Conservation (phyloP, 2,888 invertebrate species). For the Scelioninae gen. 1 region DNA sequence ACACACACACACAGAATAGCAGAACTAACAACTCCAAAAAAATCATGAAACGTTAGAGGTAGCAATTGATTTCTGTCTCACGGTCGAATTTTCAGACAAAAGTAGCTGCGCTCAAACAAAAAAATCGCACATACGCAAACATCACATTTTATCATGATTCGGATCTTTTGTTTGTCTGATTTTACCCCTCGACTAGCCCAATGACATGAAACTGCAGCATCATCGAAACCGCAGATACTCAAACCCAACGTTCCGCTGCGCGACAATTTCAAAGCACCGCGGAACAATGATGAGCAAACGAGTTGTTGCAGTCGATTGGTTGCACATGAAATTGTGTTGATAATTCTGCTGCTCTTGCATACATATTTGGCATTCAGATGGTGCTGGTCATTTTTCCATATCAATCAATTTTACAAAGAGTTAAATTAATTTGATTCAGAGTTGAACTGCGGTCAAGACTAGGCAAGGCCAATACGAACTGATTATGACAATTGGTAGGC, state of each 20-base stretch:
- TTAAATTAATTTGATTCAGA: slow-evolving; percentile 50
- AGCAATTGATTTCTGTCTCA: too few species aligned
- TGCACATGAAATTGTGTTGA: slow-evolving; percentile 64
- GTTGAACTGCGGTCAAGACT: slow-evolving; percentile 20
- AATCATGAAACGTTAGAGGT: too few species aligned
- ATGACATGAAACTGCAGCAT: slow-evolving; percentile 65
- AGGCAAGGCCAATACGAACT: slow-evolving; percentile 11
- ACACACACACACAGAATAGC: not conserved
- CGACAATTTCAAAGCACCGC: slow-evolving; percentile 64
- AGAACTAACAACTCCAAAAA: not conserved
- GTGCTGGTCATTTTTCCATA: slow-evolving; percentile 51
- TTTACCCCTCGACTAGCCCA: slow-evolving; percentile 27
- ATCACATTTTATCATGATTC: slow-evolving; percentile 59
- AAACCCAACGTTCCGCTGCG: slow-evolving; percentile 47
- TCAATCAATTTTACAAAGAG: slow-evolving; percentile 44
- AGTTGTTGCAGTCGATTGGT: slow-evolving; percentile 68
- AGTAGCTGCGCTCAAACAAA: too few species aligned
- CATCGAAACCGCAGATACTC: slow-evolving; percentile 65
- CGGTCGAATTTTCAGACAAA: too few species aligned
- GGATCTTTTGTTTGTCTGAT: slow-evolving; percentile 55
- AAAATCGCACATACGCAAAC: too few species aligned
- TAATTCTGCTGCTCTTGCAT: slow-evolving; percentile 61
- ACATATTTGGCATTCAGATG: slow-evolving; percentile 55
- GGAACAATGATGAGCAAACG: slow-evolving; percentile 67
- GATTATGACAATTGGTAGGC: slow-evolving; percentile 36